Percentiles rank a stretch among this genome's conserved stretches.
Evolutionary conservation across 2,888 invertebrate genomes (phyloP).

Genomic region (Drosophila acutilabella): DNA sequence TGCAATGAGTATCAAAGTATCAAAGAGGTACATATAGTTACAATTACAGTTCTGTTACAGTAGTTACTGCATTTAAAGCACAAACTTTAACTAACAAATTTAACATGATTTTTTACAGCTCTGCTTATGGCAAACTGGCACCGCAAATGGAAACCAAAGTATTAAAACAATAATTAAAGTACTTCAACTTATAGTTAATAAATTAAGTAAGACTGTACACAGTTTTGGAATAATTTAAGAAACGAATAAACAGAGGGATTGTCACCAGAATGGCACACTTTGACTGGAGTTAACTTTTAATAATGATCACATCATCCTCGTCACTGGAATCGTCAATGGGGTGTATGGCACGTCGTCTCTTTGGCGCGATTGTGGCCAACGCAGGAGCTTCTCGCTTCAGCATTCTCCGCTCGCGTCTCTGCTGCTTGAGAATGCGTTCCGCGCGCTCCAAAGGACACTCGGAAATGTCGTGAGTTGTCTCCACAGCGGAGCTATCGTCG

Average conservation of each 20-base stretch:
- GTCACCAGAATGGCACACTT: slow-evolving; percentile 7
- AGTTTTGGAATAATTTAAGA: slow-evolving; percentile 2
- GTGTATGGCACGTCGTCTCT: slow-evolving; percentile 50
- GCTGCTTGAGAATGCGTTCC: slow-evolving; percentile 86
- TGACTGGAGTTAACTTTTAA: neutral
- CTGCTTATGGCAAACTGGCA: slow-evolving; percentile 1
- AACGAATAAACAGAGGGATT: slow-evolving; percentile 5
- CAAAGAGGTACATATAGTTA: neutral
- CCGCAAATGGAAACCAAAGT: slow-evolving; percentile 50
- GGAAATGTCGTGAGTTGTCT: slow-evolving; percentile 72
- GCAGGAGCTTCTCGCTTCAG: slow-evolving; percentile 13
- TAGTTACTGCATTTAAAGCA: slow-evolving; percentile 19
- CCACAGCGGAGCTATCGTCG: slow-evolving; percentile 80
- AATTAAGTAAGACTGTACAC: slow-evolving; percentile 21
- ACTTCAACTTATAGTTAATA: slow-evolving; percentile 39
- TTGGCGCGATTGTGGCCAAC: slow-evolving; percentile 11
- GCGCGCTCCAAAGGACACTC: slow-evolving; percentile 88
- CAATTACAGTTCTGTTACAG: neutral
- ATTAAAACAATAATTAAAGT: slow-evolving; percentile 47
- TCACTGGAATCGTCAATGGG: slow-evolving; percentile 62
- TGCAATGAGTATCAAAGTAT: neutral
- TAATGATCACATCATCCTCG: slow-evolving; percentile 46
- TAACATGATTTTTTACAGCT: slow-evolving; percentile 13
- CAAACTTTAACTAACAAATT: neutral
- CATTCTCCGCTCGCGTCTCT: slow-evolving; percentile 69